Base-by-base conservation (phyloP, 2,113 vertebrate genomes). In the Alectura lathami region DNA sequence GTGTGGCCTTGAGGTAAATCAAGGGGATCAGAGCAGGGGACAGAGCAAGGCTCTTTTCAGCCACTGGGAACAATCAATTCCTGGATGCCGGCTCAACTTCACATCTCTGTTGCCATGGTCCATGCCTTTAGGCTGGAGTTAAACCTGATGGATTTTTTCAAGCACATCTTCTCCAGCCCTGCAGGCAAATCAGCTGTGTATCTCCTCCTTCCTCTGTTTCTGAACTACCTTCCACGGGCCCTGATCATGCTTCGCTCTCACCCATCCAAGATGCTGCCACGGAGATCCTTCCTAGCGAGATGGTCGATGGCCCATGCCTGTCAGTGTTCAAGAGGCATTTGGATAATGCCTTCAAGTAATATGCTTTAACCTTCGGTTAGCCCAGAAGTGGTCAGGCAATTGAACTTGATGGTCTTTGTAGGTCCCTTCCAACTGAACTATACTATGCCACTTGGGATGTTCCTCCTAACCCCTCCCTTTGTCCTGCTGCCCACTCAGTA, bases 211-310 rank as follows among this genome's bases (percentile, higher is more conserved):
- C 2, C 0, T 56, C 51, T 82, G 36, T 66, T 63, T 32, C 45
- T 47, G 3, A 81, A 79, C 20, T 23, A 69, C 30, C 29, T 69
- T 63, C 64, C 4, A 1, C 7, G 45, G 12, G 13, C n/a, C 38
- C 23, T 70, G 56, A 59, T 57, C 8, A 34, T n/a, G 59, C 14
- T 67, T 63, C 11, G 3, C 8, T 83, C 38, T 51, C 38, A 63
- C 9, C 4, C n/a, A 56, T 43, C 75, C 21, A 9, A 0, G 1
- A 60, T 34, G 48, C 14, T 30, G 11, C 38, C 47, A n/a, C 0
- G 1, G 36, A 63, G 50, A 53, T 48, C 81, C 43, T 45, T 45
- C 13, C 43, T 15, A 45, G 43, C 26, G 8, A 53, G 50, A 26
- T 53, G 26, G 50, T 29, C 29, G 50, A 53, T 29, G 26, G 13